Evolutionary conservation across 2,888 invertebrate species (phyloP).

Genomic region (Zhengitettix transpicula): DNA sequence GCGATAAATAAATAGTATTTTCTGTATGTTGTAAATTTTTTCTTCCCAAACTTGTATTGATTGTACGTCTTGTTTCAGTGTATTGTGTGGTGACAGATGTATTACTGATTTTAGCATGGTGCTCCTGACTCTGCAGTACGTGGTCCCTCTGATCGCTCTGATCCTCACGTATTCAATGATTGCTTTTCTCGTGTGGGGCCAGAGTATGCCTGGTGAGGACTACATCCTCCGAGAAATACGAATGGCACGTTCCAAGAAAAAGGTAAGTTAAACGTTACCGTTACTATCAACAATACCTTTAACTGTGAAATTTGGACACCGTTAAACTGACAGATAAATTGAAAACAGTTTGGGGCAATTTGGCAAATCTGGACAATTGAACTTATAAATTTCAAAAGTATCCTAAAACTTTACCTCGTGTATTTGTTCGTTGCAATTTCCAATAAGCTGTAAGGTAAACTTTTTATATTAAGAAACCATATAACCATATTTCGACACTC

Average conservation of each 20-base stretch:
- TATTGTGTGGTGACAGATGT: not conserved
- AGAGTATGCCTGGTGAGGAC: constrained; percentile 74
- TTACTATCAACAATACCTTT: too few species aligned
- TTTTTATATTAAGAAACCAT: too few species aligned
- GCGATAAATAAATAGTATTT: not conserved
- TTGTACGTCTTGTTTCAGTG: not conserved
- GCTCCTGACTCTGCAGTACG: constrained; percentile 66
- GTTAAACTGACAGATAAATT: too few species aligned
- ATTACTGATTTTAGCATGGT: constrained; percentile 43
- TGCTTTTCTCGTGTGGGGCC: constrained; percentile 74
- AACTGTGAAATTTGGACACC: too few species aligned
- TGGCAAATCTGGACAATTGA: too few species aligned
- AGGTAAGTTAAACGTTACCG: constrained; percentile 38
- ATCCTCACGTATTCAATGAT: constrained; percentile 76
- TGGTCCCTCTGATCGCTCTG: constrained; percentile 62
- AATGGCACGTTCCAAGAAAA: constrained; percentile 71
- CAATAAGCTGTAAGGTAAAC: too few species aligned
- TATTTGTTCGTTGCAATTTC: too few species aligned
- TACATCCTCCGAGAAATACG: constrained; percentile 65
- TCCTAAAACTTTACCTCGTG: too few species aligned
- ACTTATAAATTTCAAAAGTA: too few species aligned
- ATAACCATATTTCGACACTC: too few species aligned
- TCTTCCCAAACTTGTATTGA: not conserved
- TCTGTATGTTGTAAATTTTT: not conserved
- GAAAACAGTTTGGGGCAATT: too few species aligned